A percentile compares a stretch with the other conserved stretches of the same genome.
Conservation (phyloP, 37 sponge, comb jelly and placozoan genomes). For the Aplysina aerophoba region DNA sequence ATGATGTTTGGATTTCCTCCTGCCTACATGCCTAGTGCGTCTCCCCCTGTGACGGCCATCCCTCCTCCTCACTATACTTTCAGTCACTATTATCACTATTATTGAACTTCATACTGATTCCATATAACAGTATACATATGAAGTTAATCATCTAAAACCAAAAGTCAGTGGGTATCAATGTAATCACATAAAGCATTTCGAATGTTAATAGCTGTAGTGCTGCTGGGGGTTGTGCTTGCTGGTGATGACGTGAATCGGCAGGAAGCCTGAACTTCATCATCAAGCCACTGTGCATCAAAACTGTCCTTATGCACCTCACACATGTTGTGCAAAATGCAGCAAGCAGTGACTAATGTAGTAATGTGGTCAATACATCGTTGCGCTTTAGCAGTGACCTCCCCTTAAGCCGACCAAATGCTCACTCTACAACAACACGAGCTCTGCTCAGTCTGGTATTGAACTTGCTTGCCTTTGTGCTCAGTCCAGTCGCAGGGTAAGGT, state of each 20-base stretch:
- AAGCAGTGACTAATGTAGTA: not conserved
- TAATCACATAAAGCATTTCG: constrained; percentile 1
- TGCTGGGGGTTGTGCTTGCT: not conserved
- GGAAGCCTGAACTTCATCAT: not conserved
- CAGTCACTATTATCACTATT: too few species aligned
- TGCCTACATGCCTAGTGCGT: not conserved
- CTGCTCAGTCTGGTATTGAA: not conserved
- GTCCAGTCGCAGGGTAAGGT: not conserved
- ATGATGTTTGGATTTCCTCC: not conserved
- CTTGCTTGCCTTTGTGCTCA: not conserved
- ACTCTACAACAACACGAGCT: too few species aligned
- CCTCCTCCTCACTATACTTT: too few species aligned
- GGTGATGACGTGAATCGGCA: not conserved
- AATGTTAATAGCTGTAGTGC: not conserved
- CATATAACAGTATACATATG: too few species aligned
- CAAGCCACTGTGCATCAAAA: not conserved
- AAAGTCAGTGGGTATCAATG: not conserved
- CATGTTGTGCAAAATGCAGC: not conserved
- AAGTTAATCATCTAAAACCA: not conserved
- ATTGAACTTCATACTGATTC: too few species aligned
- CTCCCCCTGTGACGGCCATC: too few species aligned
- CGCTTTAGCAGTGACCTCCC: too few species aligned
- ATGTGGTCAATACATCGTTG: not conserved
- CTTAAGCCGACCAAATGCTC: too few species aligned
- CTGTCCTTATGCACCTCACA: constrained; percentile 6